These are phyloP conservation scores for Sicus ferrugineus DNA, from an alignment of 2,888 invertebrate genomes.

Conservation along the genomic window DNA sequence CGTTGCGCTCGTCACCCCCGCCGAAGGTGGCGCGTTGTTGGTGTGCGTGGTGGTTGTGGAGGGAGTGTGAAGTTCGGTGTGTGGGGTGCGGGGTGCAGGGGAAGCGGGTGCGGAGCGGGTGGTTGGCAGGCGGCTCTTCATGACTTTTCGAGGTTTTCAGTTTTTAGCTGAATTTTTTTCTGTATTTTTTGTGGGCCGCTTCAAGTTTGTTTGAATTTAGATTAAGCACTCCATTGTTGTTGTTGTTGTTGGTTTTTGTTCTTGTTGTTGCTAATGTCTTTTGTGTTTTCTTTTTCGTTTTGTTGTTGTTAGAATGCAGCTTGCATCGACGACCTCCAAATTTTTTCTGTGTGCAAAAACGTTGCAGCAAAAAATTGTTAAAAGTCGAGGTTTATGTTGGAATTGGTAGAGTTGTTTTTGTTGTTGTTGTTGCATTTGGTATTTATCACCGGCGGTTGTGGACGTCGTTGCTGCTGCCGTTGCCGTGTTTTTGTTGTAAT, in stretches of 20 bases:
- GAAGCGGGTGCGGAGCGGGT: no score
- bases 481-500: no score
- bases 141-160: constrained; percentile 20
- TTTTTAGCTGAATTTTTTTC: neutral
- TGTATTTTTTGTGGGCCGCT: neutral
- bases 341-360: neutral
- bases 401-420: constrained; percentile 11
- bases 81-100: no score
- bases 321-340: constrained; percentile 20
- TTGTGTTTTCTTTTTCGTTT: no score
- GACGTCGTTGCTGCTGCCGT: constrained; percentile 11
- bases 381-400: constrained; percentile 23
- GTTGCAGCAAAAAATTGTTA: neutral
- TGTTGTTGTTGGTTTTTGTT: constrained; percentile 8
- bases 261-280: constrained; percentile 11
- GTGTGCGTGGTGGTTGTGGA: neutral
- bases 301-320: neutral
- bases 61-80: neutral
- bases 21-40: constrained; percentile 24
- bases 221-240: neutral
- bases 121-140: neutral
- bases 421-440: constrained; percentile 16
- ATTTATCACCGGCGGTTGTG: neutral
- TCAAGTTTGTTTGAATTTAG: neutral
- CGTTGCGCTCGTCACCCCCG: constrained; percentile 34